These are phyloP conservation scores for Phalangium opilio DNA, from an alignment of 2,888 invertebrate genomes.

Conservation along the genomic window DNA sequence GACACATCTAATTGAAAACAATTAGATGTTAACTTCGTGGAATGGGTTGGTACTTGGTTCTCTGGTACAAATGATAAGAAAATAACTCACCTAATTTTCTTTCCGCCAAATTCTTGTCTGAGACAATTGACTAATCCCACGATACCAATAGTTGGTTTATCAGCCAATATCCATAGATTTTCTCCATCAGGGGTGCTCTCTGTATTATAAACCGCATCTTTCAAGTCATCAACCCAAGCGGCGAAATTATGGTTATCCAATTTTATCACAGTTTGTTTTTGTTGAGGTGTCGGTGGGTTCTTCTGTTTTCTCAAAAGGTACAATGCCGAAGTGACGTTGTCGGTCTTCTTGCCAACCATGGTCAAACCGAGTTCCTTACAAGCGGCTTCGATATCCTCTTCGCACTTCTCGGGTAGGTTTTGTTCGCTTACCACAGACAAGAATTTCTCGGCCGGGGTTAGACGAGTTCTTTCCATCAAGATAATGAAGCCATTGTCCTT, in stretches of 20 bases:
- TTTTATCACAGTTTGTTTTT: slow-evolving; percentile 16
- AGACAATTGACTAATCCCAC: slow-evolving; percentile 83
- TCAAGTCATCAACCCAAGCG: slow-evolving; percentile 63
- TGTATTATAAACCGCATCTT: slow-evolving; percentile 53
- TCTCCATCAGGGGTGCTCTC: slow-evolving; percentile 35
- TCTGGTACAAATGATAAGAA: no score
- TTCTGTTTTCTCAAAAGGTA: slow-evolving; percentile 46
- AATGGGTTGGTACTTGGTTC: no score
- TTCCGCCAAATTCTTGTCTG: slow-evolving; percentile 69
- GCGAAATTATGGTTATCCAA: slow-evolving; percentile 14
- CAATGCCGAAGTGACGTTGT: slow-evolving; percentile 38
- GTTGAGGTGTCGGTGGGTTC: slow-evolving; percentile 3
- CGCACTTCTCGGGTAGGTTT: slow-evolving; percentile 6
- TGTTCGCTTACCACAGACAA: slow-evolving; percentile 16
- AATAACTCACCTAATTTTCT: slow-evolving; percentile 45
- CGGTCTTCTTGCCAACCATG: slow-evolving; percentile 38
- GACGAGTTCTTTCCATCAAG: slow-evolving; percentile 23
- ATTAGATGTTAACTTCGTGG: no score
- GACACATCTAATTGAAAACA: slow-evolving; percentile 36
- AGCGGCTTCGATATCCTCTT: slow-evolving; percentile 14
- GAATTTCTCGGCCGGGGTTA: slow-evolving; percentile 21
- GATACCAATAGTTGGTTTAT: slow-evolving; percentile 54
- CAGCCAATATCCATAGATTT: slow-evolving; percentile 45
- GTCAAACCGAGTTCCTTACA: slow-evolving; percentile 16
- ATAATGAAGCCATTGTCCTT: slow-evolving; percentile 54